Base-by-base conservation (phyloP, 37 sponge, comb jelly and placozoan species). In the Petrosia ficiformis region DNA sequence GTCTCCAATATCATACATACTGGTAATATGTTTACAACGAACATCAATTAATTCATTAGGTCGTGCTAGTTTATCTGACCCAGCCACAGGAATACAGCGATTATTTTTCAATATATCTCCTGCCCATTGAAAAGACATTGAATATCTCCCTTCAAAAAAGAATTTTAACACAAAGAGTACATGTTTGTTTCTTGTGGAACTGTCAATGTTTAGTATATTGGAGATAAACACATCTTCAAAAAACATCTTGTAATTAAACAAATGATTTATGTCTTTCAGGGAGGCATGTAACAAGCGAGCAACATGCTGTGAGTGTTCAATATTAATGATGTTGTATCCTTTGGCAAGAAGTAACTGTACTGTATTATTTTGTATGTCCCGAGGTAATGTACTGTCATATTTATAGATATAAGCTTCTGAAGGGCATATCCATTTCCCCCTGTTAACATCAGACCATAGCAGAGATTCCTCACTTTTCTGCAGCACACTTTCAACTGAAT, bases 341-440 rank as follows among this genome's bases (percentile, higher is more conserved):
- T 39, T 33, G 11, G 65, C 6, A 28, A 82, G 67, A 22, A 88
- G 34, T 22, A 88, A 65, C 5, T 48, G 38, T 8, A 73, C 37
- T 1, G 70, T 68, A 35, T 77, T 70, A 3, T 69, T 42, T 35
- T 59, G 24, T 22, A 86, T 42, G 38, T 81, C 72, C 35, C 41
- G 22, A 36, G 42, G 37, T 26, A 42, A 74, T 5, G 32, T 25
- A 42, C 19, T 0, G 41, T 61, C 67, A 58, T 67, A 25, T 54
- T 19, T 48, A 33, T 78, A 76, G 1, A 88, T 2, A 8, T 30
- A 42, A 10, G 71, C 73, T 52, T 81, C 39, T 33, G 24, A 40
- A n/a, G 82, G 75, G 33, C 64, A 60, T n/a, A 78, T 4, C 88
- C 88, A 88, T 14, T 42, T 19, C 33, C 77, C 81, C 30, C 70